Percentiles rank a stretch among this genome's conserved stretches.
Conservation (phyloP, 2,113 vertebrate species). For the Plestiodon gilberti region DNA sequence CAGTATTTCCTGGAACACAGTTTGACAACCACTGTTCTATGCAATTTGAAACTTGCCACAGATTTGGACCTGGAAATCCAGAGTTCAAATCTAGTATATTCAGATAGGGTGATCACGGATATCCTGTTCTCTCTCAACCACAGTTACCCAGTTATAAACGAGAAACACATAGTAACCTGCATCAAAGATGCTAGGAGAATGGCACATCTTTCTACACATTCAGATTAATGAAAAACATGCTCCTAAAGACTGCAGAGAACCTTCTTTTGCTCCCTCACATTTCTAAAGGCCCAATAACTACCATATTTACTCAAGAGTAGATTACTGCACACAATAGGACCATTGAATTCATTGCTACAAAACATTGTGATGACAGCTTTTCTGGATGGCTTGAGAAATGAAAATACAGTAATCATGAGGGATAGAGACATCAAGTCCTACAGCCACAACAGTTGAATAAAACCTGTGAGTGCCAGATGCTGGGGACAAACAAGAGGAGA, state of each 20-base stretch:
- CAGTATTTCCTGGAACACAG: neutral
- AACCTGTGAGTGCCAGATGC: neutral
- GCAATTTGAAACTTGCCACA: neutral
- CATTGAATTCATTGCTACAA: neutral
- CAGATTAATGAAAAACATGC: neutral
- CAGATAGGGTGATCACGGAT: neutral
- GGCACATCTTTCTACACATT: neutral
- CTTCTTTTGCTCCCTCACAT: neutral
- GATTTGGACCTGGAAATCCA: neutral
- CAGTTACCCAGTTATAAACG: neutral
- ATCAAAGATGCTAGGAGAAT: neutral
- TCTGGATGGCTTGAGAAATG: neutral
- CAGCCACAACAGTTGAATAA: neutral
- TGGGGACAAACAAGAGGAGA: too few relatives aligned
- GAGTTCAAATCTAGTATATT: neutral
- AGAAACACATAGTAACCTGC: neutral
- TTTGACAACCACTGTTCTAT: neutral
- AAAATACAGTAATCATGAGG: too few relatives aligned
- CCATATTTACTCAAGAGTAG: neutral
- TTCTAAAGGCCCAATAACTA: neutral
- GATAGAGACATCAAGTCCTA: neutral
- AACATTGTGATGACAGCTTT: neutral
- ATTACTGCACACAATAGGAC: neutral
- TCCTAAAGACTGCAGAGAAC: neutral
- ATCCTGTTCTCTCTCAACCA: neutral